Evolutionary conservation across 2,113 vertebrate genomes (phyloP).

Genomic region (Grallaria varia): DNA sequence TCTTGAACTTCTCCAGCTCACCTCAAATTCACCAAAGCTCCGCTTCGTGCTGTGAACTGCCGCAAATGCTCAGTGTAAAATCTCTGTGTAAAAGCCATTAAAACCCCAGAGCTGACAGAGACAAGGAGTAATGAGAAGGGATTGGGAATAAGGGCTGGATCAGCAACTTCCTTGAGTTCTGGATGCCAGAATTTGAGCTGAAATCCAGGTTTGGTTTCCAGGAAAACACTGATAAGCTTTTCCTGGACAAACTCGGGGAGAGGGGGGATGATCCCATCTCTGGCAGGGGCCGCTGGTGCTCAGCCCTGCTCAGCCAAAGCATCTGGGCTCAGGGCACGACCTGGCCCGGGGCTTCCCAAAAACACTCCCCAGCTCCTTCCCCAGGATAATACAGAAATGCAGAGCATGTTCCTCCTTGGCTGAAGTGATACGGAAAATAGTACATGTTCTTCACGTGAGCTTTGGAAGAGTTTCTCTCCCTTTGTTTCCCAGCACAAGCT

Average conservation of each 20-base stretch:
- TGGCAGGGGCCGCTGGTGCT: background rate
- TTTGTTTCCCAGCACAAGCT: background rate
- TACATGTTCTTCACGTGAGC: background rate
- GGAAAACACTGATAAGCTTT: background rate
- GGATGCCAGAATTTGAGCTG: fast-evolving
- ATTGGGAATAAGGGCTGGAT: background rate
- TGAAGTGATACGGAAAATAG: background rate
- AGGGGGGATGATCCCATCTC: background rate
- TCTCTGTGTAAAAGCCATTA: background rate
- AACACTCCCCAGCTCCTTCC: background rate
- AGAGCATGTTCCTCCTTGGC: background rate
- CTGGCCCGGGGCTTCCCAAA: background rate
- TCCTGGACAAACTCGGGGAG: background rate
- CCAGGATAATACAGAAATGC: background rate
- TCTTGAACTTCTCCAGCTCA: background rate
- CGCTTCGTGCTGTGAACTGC: background rate
- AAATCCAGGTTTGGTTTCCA: background rate
- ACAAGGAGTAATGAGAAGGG: background rate
- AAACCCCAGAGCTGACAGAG: background rate
- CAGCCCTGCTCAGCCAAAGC: background rate
- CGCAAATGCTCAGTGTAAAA: background rate
- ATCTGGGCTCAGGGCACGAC: fast-evolving
- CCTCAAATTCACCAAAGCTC: background rate
- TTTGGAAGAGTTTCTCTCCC: background rate
- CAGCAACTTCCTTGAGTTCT: background rate